Percentiles rank a stretch among this genome's conserved stretches.
Conservation (phyloP, 2,113 vertebrate species). For the Oreochromis tanganicae region DNA sequence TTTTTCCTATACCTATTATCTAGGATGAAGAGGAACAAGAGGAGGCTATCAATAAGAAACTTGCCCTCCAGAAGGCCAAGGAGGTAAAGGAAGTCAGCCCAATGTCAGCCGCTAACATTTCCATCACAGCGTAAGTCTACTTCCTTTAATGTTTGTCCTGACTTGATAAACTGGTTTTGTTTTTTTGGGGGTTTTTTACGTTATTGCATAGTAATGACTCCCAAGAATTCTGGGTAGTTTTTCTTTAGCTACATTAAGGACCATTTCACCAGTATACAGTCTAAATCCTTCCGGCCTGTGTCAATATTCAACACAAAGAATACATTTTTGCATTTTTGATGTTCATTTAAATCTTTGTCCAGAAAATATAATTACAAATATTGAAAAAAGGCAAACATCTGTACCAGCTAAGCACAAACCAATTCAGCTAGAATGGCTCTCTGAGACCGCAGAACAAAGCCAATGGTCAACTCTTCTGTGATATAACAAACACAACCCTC, state of each 20-base stretch:
- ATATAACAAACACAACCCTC: not conserved
- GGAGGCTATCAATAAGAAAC: slow-evolving; percentile 93
- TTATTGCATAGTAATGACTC: not conserved
- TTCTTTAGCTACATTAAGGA: not conserved
- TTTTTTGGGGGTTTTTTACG: not conserved
- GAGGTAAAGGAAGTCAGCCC: slow-evolving; percentile 97
- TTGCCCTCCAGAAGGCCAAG: slow-evolving; percentile 92
- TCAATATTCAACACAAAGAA: not conserved
- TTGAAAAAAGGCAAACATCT: not conserved
- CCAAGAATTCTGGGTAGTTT: not conserved
- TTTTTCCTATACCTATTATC: not conserved
- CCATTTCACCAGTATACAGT: not conserved
- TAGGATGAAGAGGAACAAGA: slow-evolving; percentile 98
- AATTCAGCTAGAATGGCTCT: not conserved
- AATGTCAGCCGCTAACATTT: slow-evolving; percentile 90
- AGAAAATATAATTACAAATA: not conserved
- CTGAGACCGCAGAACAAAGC: not conserved
- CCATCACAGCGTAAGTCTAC: slow-evolving; percentile 89
- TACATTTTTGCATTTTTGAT: not conserved
- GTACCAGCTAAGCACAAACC: not conserved
- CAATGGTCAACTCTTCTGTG: not conserved
- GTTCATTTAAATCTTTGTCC: not conserved
- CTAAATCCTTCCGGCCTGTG: not conserved
- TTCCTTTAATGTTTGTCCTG: not conserved
- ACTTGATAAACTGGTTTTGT: not conserved